These are phyloP conservation scores for Drosophila pectinifera DNA, from an alignment of 1,140 invertebrate species.

Conservation along the genomic window DNA sequence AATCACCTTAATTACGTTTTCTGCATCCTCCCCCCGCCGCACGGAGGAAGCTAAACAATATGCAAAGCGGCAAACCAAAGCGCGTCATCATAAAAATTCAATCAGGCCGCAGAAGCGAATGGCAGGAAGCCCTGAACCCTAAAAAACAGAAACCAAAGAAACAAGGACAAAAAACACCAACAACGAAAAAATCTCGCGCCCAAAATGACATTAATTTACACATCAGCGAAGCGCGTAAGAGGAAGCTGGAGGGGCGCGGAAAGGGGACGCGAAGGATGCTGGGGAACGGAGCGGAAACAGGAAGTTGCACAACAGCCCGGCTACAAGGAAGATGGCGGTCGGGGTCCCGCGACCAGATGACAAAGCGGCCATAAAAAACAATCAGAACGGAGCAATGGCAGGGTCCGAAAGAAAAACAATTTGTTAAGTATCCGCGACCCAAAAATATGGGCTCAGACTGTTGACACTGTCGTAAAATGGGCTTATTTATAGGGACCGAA, in stretches of 20 bases:
- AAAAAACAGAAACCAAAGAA: constrained; percentile 26
- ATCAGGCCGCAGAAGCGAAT: constrained; percentile 62
- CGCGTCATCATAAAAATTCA: constrained; percentile 79
- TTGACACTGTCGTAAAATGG: constrained; percentile 13
- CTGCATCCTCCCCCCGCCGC: constrained; percentile 42
- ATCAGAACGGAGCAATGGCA: constrained; percentile 40
- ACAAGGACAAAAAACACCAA: constrained; percentile 26
- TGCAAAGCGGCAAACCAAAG: constrained; percentile 54
- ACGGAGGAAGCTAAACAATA: constrained; percentile 59
- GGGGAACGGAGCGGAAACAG: constrained; percentile 47
- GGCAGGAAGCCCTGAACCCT: constrained; percentile 62
- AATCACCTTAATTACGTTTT: constrained; percentile 80
- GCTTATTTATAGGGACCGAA: constrained; percentile 2
- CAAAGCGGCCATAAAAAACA: constrained; percentile 77
- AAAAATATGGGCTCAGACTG: constrained; percentile 11
- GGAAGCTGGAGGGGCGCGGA: not conserved
- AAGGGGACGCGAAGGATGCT: not conserved
- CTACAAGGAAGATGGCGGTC: constrained; percentile 51
- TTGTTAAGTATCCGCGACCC: constrained; percentile 57
- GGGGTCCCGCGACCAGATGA: constrained; percentile 52
- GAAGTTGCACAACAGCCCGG: constrained; percentile 57
- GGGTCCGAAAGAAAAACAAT: constrained; percentile 52
- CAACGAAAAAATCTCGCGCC: constrained; percentile 50
- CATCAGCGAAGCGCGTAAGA: constrained; percentile 73
- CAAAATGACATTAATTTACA: constrained; percentile 83